These are phyloP conservation scores for Mechanitis messenoides DNA, from an alignment of 2,888 invertebrate species.

Conservation along the genomic window DNA sequence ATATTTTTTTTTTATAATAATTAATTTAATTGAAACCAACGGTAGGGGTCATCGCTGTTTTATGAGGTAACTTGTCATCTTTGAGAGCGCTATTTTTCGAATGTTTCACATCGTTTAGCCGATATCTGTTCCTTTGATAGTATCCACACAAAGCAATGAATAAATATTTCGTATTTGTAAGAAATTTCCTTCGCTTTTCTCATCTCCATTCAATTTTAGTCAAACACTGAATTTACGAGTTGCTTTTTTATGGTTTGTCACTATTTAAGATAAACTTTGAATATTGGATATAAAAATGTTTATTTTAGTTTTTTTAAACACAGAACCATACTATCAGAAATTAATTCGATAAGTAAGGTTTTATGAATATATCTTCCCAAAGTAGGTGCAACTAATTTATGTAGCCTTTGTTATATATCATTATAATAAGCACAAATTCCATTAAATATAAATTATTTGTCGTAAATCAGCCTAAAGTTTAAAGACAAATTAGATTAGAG, in stretches of 20 bases:
- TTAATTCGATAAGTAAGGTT: too few species aligned
- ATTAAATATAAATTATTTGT: too few species aligned
- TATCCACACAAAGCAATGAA: constrained; percentile 35
- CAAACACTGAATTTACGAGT: not conserved
- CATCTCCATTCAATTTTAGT: not conserved
- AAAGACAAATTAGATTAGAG: too few species aligned
- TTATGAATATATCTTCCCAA: too few species aligned
- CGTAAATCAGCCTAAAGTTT: too few species aligned
- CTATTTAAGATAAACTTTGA: not conserved
- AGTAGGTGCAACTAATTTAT: too few species aligned
- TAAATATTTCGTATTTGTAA: constrained; percentile 26
- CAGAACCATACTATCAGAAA: too few species aligned
- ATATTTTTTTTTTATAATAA: not conserved
- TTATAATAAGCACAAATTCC: too few species aligned
- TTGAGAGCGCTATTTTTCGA: constrained; percentile 52
- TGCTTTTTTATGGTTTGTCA: not conserved
- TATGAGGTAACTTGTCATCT: constrained; percentile 55
- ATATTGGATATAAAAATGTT: too few species aligned
- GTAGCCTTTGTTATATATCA: too few species aligned
- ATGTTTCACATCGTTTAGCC: constrained; percentile 57
- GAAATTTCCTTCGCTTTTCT: constrained; percentile 9
- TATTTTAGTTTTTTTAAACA: too few species aligned
- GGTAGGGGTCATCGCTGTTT: constrained; percentile 35
- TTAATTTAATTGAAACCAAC: constrained; percentile 8
- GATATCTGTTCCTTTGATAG: constrained; percentile 53